These are phyloP conservation scores for Phenganax marumi DNA, from an alignment of 92 coral and sea anemone species.

Conservation along the genomic window DNA sequence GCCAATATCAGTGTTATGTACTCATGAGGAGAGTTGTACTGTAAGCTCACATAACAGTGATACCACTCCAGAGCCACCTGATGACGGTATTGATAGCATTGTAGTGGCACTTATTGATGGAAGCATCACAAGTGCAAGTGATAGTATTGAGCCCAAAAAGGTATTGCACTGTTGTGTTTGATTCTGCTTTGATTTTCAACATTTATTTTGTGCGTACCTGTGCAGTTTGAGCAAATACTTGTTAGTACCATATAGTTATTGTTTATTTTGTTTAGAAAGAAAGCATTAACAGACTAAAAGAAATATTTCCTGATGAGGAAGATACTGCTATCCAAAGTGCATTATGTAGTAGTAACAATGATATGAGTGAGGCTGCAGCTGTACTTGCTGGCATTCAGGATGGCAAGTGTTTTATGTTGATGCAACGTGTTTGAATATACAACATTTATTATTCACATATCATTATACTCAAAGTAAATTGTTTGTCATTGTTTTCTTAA, in stretches of 20 bases:
- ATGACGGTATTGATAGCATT: constrained; percentile 1
- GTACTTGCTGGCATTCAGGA: not conserved
- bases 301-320: constrained; percentile 39
- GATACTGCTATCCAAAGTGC: constrained; percentile 21
- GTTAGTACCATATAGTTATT: not conserved
- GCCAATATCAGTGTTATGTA: constrained; percentile 45
- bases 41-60: constrained; percentile 29
- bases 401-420: no score
- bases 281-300: constrained; percentile 20
- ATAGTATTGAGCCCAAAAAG: no score
- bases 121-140: no score
- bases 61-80: constrained; percentile 3
- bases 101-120: not conserved
- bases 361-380: constrained; percentile 47
- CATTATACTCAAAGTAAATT: no score
- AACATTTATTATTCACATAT: no score
- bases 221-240: not conserved
- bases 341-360: constrained; percentile 36
- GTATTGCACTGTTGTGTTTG: not conserved
- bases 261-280: constrained; percentile 13
- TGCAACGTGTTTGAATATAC: no score
- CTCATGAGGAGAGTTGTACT: constrained; percentile 42
- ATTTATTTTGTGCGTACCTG: not conserved
- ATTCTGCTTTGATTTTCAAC: not conserved
- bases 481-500: no score